These are phyloP conservation scores for Thalassophryne amazonica DNA, from an alignment of 2,797 vertebrate species.

Conservation along the genomic window DNA sequence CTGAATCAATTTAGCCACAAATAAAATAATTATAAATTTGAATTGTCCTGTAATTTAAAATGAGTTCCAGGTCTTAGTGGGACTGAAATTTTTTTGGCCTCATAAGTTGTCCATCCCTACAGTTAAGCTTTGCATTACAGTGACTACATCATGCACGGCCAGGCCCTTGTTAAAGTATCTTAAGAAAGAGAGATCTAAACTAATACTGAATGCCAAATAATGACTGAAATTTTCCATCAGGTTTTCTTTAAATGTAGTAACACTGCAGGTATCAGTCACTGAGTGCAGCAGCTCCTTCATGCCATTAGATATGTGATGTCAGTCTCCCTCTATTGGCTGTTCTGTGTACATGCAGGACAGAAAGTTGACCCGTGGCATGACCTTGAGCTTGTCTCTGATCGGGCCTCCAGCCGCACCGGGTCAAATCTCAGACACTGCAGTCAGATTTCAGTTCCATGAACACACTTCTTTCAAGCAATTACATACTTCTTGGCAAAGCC, in stretches of 20 bases:
- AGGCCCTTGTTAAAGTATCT: no score
- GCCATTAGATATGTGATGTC: constrained; percentile 7
- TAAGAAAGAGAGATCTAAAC: constrained; percentile 32
- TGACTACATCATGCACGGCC: no score
- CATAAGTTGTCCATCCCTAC: no score
- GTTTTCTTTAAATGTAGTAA: constrained; percentile 11
- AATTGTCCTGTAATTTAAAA: no score
- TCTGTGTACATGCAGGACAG: constrained; percentile 31
- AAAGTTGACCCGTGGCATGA: constrained; percentile 40
- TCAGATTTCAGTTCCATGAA: constrained; percentile 50
- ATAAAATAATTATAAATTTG: no score
- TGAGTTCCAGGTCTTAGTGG: no score
- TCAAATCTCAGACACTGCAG: constrained; percentile 43
- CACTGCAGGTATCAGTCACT: no score
- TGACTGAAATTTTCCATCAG: background rate
- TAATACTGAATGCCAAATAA: constrained; percentile 12
- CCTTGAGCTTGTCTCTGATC: constrained; percentile 34
- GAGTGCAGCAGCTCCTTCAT: background rate
- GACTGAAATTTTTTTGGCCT: no score
- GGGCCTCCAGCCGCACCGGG: constrained; percentile 25
- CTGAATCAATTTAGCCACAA: no score
- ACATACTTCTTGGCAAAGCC: constrained; percentile 71
- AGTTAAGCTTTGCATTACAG: no score
- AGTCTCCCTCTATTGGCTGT: constrained; percentile 12
- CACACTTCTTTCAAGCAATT: constrained; percentile 68